A percentile compares a stretch with the other conserved stretches of the same genome.
These are phyloP conservation scores for Mongoloraphidia duomilia DNA, from an alignment of 2,888 invertebrate species.

Conservation along the genomic window DNA sequence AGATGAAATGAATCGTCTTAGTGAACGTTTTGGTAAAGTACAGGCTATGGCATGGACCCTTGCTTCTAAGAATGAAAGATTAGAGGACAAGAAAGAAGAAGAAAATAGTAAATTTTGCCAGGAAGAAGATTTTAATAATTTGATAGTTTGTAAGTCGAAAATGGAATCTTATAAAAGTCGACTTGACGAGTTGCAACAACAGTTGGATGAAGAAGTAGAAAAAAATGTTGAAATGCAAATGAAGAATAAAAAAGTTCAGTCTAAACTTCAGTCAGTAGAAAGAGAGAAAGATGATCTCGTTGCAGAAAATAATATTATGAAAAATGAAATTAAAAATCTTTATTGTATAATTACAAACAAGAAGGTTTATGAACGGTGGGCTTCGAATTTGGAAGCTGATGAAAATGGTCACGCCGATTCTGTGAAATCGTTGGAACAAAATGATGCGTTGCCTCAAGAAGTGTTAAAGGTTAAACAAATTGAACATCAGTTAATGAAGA, in stretches of 20 bases:
- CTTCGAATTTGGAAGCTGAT: no score
- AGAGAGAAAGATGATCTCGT: conserved; percentile 72
- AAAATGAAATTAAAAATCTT: conserved; percentile 79
- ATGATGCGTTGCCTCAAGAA: no score
- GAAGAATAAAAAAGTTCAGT: conserved; percentile 68
- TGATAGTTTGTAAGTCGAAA: conserved; percentile 54
- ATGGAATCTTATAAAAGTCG: conserved; percentile 87
- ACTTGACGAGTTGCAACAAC: conserved; percentile 72
- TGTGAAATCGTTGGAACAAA: no score
- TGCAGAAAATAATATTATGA: conserved; percentile 67
- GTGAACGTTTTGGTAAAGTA: conserved; percentile 81
- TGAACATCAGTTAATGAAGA: no score
- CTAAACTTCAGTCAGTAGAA: conserved; percentile 57
- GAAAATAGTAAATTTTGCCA: conserved; percentile 84
- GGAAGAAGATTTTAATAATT: conserved; percentile 72
- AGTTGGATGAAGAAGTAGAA: conserved; percentile 75
- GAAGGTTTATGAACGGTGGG: no score
- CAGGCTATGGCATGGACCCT: conserved; percentile 72
- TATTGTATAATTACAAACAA: conserved; percentile 35
- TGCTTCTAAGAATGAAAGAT: conserved; percentile 80
- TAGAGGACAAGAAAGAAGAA: conserved; percentile 91
- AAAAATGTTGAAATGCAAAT: conserved; percentile 79
- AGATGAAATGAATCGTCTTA: conserved; percentile 84
- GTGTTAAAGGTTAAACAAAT: no score
- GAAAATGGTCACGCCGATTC: no score